A percentile compares a stretch with the other conserved stretches of the same genome.
These are phyloP conservation scores for Colius striatus DNA, from an alignment of 2,113 vertebrate species.

Conservation along the genomic window DNA sequence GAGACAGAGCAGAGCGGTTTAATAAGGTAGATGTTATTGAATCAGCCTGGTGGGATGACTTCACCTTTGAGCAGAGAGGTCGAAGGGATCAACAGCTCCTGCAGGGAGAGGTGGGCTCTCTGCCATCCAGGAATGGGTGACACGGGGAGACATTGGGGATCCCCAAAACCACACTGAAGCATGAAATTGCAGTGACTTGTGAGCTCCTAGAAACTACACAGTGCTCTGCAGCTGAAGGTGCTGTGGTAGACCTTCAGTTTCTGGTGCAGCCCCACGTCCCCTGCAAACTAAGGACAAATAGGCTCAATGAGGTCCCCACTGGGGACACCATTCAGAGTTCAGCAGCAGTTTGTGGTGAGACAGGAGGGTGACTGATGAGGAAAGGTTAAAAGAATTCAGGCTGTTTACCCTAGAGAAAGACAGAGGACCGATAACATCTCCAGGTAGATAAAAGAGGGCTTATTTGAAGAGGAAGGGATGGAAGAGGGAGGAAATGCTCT, in stretches of 20 bases:
- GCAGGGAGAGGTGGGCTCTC: background rate
- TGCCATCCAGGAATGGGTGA: background rate
- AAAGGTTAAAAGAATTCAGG: background rate
- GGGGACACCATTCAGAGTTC: background rate
- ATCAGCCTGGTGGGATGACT: background rate
- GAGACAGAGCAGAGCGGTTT: conserved; percentile 13
- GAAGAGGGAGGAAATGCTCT: background rate
- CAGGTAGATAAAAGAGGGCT: background rate
- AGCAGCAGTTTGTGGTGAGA: background rate
- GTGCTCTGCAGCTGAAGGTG: background rate
- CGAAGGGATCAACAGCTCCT: accelerated
- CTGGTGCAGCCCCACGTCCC: background rate
- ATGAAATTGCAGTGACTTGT: background rate
- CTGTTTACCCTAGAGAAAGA: background rate
- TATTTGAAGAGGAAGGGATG: background rate
- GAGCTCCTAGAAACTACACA: background rate
- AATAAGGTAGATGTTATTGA: background rate
- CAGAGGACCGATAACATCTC: background rate
- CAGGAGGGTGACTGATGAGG: accelerated
- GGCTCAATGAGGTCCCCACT: background rate
- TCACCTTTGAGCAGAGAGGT: accelerated
- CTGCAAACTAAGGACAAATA: background rate
- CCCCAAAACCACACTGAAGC: background rate
- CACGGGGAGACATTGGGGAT: background rate
- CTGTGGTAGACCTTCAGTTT: background rate